Percentiles rank a stretch among this genome's conserved stretches.
Conservation (phyloP, 2,797 vertebrate genomes). For the Natrix natrix region DNA sequence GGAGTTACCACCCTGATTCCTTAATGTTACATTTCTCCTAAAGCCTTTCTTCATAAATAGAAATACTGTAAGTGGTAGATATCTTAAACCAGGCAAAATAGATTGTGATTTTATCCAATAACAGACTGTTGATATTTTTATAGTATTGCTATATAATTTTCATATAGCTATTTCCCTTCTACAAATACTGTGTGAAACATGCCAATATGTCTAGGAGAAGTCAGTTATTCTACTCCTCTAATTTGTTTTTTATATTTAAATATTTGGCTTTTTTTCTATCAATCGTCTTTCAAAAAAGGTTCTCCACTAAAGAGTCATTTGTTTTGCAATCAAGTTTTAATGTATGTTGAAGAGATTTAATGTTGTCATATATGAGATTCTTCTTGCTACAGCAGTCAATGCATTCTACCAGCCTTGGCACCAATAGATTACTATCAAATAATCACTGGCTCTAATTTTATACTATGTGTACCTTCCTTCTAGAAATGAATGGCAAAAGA, state of each 20-base stretch:
- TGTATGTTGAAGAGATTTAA: background rate
- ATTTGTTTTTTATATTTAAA: constrained; percentile 23
- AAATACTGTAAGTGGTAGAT: constrained; percentile 12
- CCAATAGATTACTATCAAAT: no score
- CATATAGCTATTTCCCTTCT: constrained; percentile 36
- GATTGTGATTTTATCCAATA: background rate
- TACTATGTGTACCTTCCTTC: background rate
- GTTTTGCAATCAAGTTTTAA: background rate
- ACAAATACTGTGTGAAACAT: constrained; percentile 28
- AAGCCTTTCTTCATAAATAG: constrained; percentile 23
- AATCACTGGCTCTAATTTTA: background rate
- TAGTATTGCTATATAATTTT: constrained; percentile 45
- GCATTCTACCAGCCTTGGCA: background rate
- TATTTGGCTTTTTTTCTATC: constrained; percentile 8
- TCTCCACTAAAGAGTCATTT: constrained; percentile 14
- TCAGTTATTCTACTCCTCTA: constrained; percentile 11
- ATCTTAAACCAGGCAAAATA: constrained; percentile 8
- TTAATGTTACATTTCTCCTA: constrained; percentile 10
- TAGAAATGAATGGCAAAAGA: background rate
- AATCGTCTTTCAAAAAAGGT: constrained; percentile 29
- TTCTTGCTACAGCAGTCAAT: background rate
- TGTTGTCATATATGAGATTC: background rate
- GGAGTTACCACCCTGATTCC: background rate
- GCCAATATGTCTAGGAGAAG: constrained; percentile 33
- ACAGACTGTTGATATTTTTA: background rate